Percentiles rank a stretch among this genome's conserved stretches.
Conservation (phyloP, 2,113 vertebrate species). For the Phylloscopus whistleri region DNA sequence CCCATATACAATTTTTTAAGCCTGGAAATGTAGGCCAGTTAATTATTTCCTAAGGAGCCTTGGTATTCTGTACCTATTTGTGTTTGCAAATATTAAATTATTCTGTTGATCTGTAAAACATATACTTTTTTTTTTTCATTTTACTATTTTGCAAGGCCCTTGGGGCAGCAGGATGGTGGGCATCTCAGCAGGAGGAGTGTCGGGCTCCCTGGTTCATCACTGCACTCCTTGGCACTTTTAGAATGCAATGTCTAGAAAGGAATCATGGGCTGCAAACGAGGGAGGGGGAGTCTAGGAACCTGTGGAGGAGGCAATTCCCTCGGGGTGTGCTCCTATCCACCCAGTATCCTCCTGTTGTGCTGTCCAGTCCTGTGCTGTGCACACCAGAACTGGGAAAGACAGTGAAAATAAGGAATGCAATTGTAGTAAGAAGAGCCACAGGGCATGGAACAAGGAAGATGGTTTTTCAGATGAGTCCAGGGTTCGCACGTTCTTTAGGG, state of each 20-base stretch:
- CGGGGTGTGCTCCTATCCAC: neutral
- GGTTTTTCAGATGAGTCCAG: neutral
- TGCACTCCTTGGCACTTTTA: neutral
- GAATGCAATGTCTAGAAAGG: neutral
- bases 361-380: neutral
- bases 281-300: too few relatives aligned
- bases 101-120: neutral
- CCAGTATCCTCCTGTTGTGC: neutral
- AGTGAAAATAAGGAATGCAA: neutral
- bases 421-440: neutral
- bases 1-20: neutral
- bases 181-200: neutral
- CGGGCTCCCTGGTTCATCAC: neutral
- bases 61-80: neutral
- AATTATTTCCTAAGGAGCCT: neutral
- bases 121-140: neutral
- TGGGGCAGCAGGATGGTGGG: neutral
- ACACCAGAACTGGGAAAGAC: neutral
- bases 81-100: neutral
- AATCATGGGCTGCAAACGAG: neutral
- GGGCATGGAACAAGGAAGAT: fast-evolving
- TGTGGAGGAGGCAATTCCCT: neutral
- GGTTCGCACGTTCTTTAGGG: neutral
- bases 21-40: neutral
- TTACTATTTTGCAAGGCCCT: neutral